Conservation (phyloP, 2,797 vertebrate genomes). For the Pseudomugil tenellus region DNA sequence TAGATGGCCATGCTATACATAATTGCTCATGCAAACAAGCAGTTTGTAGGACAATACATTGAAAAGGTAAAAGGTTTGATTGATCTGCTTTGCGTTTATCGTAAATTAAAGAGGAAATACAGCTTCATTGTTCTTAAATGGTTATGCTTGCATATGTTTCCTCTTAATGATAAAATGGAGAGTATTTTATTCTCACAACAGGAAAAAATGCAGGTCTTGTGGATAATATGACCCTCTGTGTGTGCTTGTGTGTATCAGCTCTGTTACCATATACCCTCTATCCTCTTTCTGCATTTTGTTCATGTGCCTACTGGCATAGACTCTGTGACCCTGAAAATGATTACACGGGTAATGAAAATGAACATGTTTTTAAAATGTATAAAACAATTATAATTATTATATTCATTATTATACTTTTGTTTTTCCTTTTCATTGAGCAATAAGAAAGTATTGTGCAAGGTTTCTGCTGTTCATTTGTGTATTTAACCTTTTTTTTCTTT, state of each 20-base stretch:
- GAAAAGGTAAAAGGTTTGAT: background rate
- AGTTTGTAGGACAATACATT: background rate
- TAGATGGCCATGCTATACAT: background rate
- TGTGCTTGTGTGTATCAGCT: background rate
- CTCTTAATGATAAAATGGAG: slow-evolving; percentile 1
- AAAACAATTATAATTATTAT: too few species aligned
- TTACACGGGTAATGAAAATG: slow-evolving; percentile 12
- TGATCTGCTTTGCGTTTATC: background rate
- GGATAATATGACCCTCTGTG: slow-evolving; percentile 15
- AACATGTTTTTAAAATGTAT: slow-evolving; percentile 22
- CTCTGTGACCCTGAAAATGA: slow-evolving; percentile 24
- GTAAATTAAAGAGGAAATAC: background rate
- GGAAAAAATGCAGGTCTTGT: background rate
- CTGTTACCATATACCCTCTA: background rate
- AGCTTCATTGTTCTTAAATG: background rate
- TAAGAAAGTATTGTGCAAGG: background rate
- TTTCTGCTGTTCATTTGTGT: background rate
- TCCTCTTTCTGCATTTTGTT: background rate
- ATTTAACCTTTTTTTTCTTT: background rate
- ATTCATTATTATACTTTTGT: background rate
- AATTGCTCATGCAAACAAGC: slow-evolving; percentile 19
- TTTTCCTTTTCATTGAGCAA: background rate
- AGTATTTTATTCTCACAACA: too few species aligned
- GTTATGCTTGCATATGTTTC: background rate
- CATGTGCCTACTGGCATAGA: slow-evolving; percentile 1